Base-by-base conservation (phyloP, 2,113 vertebrate genomes). In the Psilopsiagon aymara region DNA sequence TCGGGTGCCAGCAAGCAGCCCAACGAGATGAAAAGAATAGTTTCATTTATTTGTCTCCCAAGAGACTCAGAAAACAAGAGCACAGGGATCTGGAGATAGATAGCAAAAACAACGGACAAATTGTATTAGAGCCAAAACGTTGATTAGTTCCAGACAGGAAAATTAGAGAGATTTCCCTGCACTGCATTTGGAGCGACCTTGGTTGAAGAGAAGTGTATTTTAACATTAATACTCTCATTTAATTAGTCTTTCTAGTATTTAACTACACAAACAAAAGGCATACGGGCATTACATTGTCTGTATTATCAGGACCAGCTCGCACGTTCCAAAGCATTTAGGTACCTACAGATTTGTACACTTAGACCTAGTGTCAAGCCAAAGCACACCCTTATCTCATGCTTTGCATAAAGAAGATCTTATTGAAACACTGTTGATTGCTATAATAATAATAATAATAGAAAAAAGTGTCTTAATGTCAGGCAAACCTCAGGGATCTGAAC, bases 1-100 rank as follows among this genome's bases (percentile, higher is more conserved):
- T 78, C 71, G 68, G 92, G 78, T 96, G 95, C 79, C 78, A 96
- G 82, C 63, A 74, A 90, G 63, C 59, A 75, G 87, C 28, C 87
- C 93, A 86, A 87, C n/a, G 23, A 53, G 69, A 68, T 87, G 93
- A 94, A 60, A 60, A 92, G 79, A 93, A 84, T 29, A 93, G 82
- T 88, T 96, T 93, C 62, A 94, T 92, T 95, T 94, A 64, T 78
- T 71, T 82, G 35, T 85, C 91, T 94, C 95, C 79, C 63, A 53
- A 70, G 81, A 75, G 95, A 88, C 57, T 20, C 28, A 16, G 78
- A 43, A 88, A 91, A 95, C 86, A 94, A 93, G 37, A 64, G 74
- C 64, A 39, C 33, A 82, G 18, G 83, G 92, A 25, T 85, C 73
- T 83, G 64, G 78, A 96, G 39, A 91, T 28, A 88, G 88, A 88